Conservation (phyloP, 2,113 vertebrate species). For the Motacilla alba region DNA sequence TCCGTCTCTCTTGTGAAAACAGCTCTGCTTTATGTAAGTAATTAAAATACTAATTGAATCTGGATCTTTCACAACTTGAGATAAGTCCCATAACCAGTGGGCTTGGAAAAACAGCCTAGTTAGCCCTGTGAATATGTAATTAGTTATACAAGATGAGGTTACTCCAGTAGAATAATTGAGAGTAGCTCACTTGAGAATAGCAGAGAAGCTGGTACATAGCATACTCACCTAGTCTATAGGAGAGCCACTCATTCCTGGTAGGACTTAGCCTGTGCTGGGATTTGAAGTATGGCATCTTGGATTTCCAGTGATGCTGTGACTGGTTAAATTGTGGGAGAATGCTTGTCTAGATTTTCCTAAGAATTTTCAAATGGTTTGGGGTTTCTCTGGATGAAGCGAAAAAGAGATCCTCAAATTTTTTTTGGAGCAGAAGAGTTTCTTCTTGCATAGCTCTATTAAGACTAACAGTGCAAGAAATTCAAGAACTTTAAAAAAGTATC, state of each 20-base stretch:
- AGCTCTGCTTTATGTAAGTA: conserved; percentile 47
- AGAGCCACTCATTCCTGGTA: neutral
- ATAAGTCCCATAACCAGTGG: conserved; percentile 1
- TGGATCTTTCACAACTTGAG: conserved; percentile 19
- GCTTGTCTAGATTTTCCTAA: neutral
- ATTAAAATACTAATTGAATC: conserved; percentile 64
- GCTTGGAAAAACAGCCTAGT: conserved; percentile 8
- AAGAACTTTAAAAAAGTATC: neutral
- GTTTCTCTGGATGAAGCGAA: neutral
- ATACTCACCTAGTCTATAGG: neutral
- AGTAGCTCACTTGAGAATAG: conserved; percentile 33
- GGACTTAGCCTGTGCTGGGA: neutral
- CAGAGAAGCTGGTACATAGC: neutral
- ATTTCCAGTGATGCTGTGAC: neutral
- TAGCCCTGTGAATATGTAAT: conserved; percentile 32
- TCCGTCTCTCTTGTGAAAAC: neutral
- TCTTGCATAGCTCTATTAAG: neutral
- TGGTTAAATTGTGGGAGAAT: neutral
- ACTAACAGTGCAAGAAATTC: neutral
- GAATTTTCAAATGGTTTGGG: neutral
- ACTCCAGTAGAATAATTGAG: conserved; percentile 41
- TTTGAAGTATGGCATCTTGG: neutral
- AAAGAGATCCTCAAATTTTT: neutral
- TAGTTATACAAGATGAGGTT: conserved; percentile 22
- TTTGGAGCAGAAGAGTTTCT: neutral